A percentile compares a stretch with the other conserved stretches of the same genome.
Conservation (phyloP, 2,797 vertebrate species). For the Numenius phaeopus region DNA sequence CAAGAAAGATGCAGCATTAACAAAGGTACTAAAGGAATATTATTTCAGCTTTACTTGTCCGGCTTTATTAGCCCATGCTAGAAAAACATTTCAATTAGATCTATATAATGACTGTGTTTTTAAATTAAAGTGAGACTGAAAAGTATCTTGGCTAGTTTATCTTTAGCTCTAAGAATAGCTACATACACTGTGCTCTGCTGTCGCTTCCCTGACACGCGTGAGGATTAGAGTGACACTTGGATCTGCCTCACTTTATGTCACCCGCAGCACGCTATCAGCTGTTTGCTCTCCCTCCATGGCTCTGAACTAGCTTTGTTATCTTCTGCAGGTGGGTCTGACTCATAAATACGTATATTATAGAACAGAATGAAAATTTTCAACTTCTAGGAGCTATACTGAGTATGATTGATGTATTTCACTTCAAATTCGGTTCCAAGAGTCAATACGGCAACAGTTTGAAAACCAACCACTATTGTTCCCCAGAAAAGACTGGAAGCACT, state of each 20-base stretch:
- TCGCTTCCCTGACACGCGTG: not conserved
- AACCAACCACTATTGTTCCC: not conserved
- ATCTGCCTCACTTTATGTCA: not conserved
- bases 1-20: not conserved
- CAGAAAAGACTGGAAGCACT: not conserved
- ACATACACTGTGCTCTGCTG: slow-evolving; percentile 2
- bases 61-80: not conserved
- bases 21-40: not conserved
- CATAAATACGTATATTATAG: not conserved
- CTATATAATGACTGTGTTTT: too few relatives aligned
- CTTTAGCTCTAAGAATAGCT: not conserved
- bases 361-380: not conserved
- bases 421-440: not conserved
- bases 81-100: not conserved
- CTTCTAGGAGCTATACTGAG: not conserved
- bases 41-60: not conserved
- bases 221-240: not conserved
- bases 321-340: not conserved
- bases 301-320: not conserved
- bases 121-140: not conserved
- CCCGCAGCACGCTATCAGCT: not conserved
- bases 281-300: not conserved
- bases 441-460: not conserved
- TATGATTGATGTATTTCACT: accelerated
- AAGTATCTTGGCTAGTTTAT: not conserved